Evolutionary conservation across 2,797 vertebrate species (phyloP).

Genomic region (Siniperca obscura): DNA sequence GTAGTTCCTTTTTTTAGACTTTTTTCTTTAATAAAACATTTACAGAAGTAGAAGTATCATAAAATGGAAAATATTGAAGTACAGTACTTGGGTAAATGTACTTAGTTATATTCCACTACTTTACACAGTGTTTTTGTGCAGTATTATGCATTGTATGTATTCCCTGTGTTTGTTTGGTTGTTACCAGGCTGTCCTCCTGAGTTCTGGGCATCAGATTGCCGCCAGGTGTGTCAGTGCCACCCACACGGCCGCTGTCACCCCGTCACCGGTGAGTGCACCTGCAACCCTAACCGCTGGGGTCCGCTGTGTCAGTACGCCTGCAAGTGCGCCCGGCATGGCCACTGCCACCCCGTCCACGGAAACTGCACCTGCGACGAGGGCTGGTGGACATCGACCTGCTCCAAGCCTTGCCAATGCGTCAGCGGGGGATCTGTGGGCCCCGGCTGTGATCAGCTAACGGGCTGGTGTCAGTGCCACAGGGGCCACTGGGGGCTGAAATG

Average conservation of each 20-base stretch:
- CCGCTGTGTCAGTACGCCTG: conserved; percentile 87
- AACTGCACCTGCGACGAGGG: conserved; percentile 90
- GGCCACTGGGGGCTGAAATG: conserved; percentile 92
- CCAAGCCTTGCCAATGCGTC: conserved; percentile 87
- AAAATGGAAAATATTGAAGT: neutral
- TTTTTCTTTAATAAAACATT: too few relatives aligned
- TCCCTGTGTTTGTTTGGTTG: neutral
- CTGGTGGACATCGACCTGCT: conserved; percentile 90
- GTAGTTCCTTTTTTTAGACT: too few relatives aligned
- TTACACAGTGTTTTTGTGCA: neutral
- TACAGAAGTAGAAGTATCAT: neutral
- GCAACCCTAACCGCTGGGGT: conserved; percentile 90
- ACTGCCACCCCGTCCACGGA: conserved; percentile 87
- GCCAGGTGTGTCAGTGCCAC: conserved; percentile 87
- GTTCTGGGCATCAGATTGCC: conserved; percentile 95
- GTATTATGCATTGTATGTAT: neutral
- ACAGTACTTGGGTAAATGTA: neutral
- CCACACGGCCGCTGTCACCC: conserved; percentile 90
- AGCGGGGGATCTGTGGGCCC: conserved; percentile 47
- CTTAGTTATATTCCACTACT: neutral
- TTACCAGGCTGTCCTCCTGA: conserved; percentile 89
- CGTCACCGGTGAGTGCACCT: conserved; percentile 88
- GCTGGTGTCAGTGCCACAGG: conserved; percentile 87
- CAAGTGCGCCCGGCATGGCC: conserved; percentile 86
- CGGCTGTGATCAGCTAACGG: conserved; percentile 86